A percentile compares a stretch with the other conserved stretches of the same genome.
Evolutionary conservation across 2,797 vertebrate genomes (phyloP).

Genomic region (Pagetopsis macropterus): DNA sequence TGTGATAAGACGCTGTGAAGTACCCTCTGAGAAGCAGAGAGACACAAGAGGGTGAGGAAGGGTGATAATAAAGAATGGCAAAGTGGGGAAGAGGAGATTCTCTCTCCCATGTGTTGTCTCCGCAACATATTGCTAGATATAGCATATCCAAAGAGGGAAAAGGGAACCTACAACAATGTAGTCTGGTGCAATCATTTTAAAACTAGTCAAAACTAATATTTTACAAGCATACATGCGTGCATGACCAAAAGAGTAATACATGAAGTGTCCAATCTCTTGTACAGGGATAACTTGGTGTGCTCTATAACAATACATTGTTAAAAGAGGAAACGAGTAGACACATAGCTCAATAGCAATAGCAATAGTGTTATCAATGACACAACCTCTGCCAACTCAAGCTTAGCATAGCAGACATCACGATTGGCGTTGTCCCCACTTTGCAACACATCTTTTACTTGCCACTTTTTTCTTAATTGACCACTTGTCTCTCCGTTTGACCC

Average conservation of each 20-base stretch:
- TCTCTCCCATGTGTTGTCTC: neutral
- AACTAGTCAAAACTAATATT: neutral
- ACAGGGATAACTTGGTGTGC: neutral
- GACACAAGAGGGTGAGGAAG: conserved; percentile 3
- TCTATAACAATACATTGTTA: no score
- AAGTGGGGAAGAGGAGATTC: neutral
- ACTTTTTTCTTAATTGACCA: neutral
- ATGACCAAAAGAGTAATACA: neutral
- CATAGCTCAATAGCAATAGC: neutral
- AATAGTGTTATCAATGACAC: neutral
- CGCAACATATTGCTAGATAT: conserved; percentile 1
- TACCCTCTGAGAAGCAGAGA: conserved; percentile 22
- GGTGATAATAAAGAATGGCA: conserved; percentile 11
- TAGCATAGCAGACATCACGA: neutral
- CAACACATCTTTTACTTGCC: neutral
- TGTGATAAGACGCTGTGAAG: conserved; percentile 50
- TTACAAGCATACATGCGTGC: neutral
- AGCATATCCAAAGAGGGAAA: neutral
- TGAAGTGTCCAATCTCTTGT: neutral
- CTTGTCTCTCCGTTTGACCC: neutral
- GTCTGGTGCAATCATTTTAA: neutral
- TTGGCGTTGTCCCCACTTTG: neutral
- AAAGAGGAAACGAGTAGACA: neutral
- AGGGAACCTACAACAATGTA: neutral
- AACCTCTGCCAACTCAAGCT: neutral